A percentile compares a stretch with the other conserved stretches of the same genome.
phyloP scores from a whole-genome alignment of 2,888 invertebrate genomes.

The Heliconius charithonia region DNA sequence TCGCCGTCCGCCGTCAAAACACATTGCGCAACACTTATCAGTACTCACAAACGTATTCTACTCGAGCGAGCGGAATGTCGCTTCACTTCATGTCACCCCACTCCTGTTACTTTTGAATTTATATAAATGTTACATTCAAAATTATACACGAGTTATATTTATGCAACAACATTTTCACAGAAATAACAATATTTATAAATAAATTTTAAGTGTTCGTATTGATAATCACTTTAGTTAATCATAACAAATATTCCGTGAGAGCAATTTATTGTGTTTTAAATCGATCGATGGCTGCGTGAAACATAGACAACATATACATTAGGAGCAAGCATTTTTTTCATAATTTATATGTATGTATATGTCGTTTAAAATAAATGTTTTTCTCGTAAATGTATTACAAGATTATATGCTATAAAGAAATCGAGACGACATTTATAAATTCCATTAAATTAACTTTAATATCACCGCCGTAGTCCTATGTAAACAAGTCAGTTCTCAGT shows the following conservation, averaged over 20 bases:
- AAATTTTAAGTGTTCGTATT: not conserved
- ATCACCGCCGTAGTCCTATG: conserved; percentile 41
- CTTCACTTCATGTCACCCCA: conserved; percentile 55
- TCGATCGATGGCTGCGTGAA: conserved; percentile 4
- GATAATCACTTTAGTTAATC: conserved; percentile 10
- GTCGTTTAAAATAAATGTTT: too few species aligned
- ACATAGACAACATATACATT: not conserved
- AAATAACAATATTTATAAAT: not conserved
- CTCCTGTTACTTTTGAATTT: conserved; percentile 35
- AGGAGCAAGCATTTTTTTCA: not conserved
- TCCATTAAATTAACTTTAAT: not conserved
- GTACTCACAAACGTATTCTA: conserved; percentile 66
- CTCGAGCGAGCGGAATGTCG: conserved; percentile 47
- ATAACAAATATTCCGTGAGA: conserved; percentile 31
- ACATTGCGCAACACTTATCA: conserved; percentile 54
- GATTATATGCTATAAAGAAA: not conserved
- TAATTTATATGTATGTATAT: too few species aligned
- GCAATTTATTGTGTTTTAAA: conserved; percentile 13
- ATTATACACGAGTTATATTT: conserved; percentile 50
- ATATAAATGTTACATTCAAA: conserved; percentile 42
- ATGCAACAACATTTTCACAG: conserved; percentile 7
- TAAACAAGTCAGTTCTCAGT: conserved; percentile 48
- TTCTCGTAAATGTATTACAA: not conserved
- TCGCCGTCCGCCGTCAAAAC: conserved; percentile 52
- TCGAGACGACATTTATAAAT: not conserved